Evolutionary conservation across 1,140 invertebrate species (phyloP), one percentile per base, ranked within the genome.

Genomic region (Drosophila neocordata): DNA sequence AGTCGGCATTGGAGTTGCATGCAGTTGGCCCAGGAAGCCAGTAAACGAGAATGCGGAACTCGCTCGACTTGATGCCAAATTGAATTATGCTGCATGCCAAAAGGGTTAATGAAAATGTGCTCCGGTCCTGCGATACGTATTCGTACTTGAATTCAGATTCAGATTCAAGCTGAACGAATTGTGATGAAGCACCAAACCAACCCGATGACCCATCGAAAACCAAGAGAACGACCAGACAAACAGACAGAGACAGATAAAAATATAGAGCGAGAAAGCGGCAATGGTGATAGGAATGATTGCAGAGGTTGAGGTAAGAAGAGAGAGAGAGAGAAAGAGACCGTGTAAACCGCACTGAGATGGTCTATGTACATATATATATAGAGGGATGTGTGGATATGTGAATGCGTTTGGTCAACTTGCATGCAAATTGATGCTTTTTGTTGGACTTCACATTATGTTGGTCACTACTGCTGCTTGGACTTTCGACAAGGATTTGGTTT

Each of bases 41-140:
- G 38, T 20, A 62, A 37, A 51, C 64, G 61, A 73, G 63, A 27
- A 61, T 61, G 51, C 72, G 71, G 52, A 74, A 68, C 41, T 48
- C 62, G 66, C 79, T 69, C 68, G 80, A 79, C 80, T 80, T 83
- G 77, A 80, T 73, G 81, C 70, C 74, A 75, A 85, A 82, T 85
- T 85, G 82, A 87, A 85, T 87, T 82, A 87, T 87, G 74, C 72
- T 82, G 83, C 60, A 85, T 82, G 79, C 74, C 82, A 78, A 73
- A 82, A 87, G 75, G 78, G 74, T 87, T 87, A 85, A 85, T 87
- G 82, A 82, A 85, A 77, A 79, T 41, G 31, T 41, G 57, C 61
- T 41, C 34, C 41, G 37, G 51, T 15, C 22, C 62, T 59, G 18
- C 41, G 37, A 48, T 44, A 56, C 18, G 41, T 51, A 52, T 64